phyloP scores from a whole-genome alignment of 2,888 invertebrate species.

The Aporophyla lueneburgensis region DNA sequence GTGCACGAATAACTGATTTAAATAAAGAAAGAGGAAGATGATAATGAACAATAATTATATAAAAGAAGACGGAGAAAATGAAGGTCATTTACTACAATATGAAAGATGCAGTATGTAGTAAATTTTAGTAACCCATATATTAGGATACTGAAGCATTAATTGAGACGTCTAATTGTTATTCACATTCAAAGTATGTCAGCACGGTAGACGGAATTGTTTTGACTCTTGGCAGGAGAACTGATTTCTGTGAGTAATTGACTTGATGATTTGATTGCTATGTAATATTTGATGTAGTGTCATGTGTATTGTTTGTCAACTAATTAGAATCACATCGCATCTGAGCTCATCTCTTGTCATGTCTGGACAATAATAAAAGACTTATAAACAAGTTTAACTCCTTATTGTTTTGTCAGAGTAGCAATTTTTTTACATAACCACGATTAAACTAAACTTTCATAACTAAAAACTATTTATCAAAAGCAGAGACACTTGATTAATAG shows the following conservation, averaged over 20 bases:
- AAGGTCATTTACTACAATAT: background rate
- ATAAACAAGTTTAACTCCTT: no score
- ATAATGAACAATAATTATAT: background rate
- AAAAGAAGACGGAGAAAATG: background rate
- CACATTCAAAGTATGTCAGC: conserved; percentile 26
- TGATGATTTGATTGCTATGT: conserved; percentile 41
- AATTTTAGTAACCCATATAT: background rate
- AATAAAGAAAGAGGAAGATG: background rate
- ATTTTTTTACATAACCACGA: background rate
- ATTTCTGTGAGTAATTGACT: conserved; percentile 39
- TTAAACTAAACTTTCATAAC: background rate
- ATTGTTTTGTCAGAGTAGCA: no score
- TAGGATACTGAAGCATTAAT: background rate
- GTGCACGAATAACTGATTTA: conserved; percentile 2
- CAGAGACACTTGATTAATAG: background rate
- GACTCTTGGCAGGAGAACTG: conserved; percentile 44
- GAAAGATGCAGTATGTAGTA: background rate
- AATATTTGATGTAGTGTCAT: conserved; percentile 9
- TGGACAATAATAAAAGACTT: no score
- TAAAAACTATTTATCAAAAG: background rate
- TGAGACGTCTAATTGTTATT: conserved; percentile 10
- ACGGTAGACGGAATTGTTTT: conserved; percentile 40
- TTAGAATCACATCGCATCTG: background rate
- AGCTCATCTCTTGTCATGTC: background rate
- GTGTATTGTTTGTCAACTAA: background rate